Evolutionary conservation across 2,797 vertebrate genomes (phyloP).

Genomic region (Pelochelys cantorii): DNA sequence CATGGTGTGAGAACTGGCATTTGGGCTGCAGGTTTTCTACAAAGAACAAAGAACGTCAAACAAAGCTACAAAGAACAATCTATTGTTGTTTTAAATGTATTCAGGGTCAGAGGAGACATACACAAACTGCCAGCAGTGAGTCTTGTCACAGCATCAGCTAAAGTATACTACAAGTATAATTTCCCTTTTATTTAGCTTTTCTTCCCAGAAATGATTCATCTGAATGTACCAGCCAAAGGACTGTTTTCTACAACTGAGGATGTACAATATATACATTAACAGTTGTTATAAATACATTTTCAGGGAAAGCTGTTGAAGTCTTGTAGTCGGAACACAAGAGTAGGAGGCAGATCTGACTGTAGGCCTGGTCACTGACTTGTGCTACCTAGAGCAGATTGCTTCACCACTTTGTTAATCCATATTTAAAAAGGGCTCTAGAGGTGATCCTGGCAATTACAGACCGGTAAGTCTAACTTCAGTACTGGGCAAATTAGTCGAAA

Average conservation of each 20-base stretch:
- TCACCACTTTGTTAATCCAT: not conserved
- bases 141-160: not conserved
- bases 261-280: not conserved
- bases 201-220: not conserved
- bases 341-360: not conserved
- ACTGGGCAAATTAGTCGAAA: too few relatives aligned
- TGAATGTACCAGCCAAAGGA: fast-evolving
- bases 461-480: too few relatives aligned
- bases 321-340: not conserved
- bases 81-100: fast-evolving
- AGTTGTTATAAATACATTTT: fast-evolving
- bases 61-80: not conserved
- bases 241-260: not conserved
- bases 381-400: not conserved
- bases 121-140: fast-evolving
- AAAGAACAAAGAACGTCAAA: not conserved
- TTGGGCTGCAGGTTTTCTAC: not conserved
- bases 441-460: too few relatives aligned
- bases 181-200: not conserved
- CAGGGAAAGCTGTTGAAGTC: not conserved
- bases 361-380: fast-evolving
- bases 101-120: not conserved
- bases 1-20: not conserved
- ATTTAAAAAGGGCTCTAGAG: too few relatives aligned
- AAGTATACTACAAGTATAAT: not conserved